These are phyloP conservation scores for Leistus spinibarbis DNA, from an alignment of 2,888 invertebrate genomes.

Conservation along the genomic window DNA sequence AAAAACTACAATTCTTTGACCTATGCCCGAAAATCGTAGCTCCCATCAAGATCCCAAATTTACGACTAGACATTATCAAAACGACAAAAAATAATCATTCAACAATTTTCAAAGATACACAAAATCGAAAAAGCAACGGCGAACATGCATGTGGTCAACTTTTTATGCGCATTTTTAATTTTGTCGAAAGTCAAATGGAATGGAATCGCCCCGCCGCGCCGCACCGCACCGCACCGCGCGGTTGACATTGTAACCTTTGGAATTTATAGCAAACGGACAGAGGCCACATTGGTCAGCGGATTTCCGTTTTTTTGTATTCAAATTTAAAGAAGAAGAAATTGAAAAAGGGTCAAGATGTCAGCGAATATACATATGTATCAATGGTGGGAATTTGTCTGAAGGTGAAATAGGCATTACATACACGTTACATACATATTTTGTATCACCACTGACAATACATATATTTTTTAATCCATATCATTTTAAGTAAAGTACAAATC, in stretches of 20 bases:
- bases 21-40: neutral
- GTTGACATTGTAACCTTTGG: conserved; percentile 25
- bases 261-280: neutral
- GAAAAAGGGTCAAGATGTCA: conserved; percentile 6
- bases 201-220: conserved; percentile 3
- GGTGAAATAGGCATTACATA: too few species aligned
- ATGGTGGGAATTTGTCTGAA: neutral
- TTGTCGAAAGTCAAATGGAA: conserved; percentile 17
- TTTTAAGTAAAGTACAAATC: too few species aligned
- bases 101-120: neutral
- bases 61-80: neutral
- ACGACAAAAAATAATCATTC: neutral
- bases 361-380: neutral
- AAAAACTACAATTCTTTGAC: neutral
- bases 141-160: neutral
- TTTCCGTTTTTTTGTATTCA: conserved; percentile 28
- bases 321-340: conserved; percentile 1
- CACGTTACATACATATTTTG: too few species aligned
- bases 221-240: neutral
- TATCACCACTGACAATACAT: too few species aligned
- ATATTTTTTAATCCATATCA: too few species aligned
- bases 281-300: conserved; percentile 5
- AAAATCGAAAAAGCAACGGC: neutral
- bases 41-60: neutral
- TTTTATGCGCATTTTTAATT: conserved; percentile 34